phyloP scores from a whole-genome alignment of 2,113 vertebrate species.

The Sakesphorus luctuosus region DNA sequence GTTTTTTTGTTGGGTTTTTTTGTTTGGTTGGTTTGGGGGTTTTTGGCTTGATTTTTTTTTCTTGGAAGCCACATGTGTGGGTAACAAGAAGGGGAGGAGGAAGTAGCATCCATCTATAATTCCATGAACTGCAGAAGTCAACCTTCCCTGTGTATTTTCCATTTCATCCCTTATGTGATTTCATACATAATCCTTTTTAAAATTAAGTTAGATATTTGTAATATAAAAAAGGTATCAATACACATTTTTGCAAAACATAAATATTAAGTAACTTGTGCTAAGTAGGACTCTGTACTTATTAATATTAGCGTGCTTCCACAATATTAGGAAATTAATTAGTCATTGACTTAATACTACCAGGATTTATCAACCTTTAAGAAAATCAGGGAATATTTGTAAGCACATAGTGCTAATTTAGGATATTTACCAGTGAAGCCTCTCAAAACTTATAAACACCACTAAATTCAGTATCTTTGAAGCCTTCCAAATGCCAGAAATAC shows the following conservation, averaged over 20 bases:
- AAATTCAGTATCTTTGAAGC: background rate
- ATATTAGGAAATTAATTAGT: slow-evolving; percentile 20
- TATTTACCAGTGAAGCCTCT: background rate
- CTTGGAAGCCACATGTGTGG: background rate
- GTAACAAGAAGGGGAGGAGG: background rate
- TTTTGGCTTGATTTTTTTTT: background rate
- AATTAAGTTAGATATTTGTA: background rate
- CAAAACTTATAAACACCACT: background rate
- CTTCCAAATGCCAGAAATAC: background rate
- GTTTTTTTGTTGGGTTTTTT: background rate
- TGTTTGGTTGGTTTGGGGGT: background rate
- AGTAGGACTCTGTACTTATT: background rate
- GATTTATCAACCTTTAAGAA: slow-evolving; percentile 13
- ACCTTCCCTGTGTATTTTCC: background rate
- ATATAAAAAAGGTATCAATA: background rate
- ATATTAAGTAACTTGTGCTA: background rate
- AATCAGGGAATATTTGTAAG: background rate
- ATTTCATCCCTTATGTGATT: background rate
- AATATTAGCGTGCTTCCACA: background rate
- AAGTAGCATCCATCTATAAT: background rate
- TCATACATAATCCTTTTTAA: background rate
- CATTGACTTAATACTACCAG: background rate
- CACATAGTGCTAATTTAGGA: background rate
- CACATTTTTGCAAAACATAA: background rate
- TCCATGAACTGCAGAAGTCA: background rate